Evolutionary conservation across 2,113 vertebrate species (phyloP).

Genomic region (Zapus hudsonius): DNA sequence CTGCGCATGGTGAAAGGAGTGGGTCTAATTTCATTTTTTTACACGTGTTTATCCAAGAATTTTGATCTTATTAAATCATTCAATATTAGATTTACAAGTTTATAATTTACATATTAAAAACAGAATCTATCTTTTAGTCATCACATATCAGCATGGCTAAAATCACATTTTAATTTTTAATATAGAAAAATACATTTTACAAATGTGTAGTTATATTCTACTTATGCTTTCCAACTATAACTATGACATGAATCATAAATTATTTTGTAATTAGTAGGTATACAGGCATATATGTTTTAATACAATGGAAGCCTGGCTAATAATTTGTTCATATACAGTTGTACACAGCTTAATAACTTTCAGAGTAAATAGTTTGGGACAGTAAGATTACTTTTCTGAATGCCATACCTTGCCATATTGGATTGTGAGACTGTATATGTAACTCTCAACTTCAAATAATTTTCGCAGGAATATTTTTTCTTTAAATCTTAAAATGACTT

Average conservation of each 20-base stretch:
- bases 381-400: not conserved
- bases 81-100: not conserved
- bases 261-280: not conserved
- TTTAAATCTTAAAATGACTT: conserved; percentile 51
- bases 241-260: not conserved
- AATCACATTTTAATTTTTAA: not conserved
- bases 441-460: conserved; percentile 40
- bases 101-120: not conserved
- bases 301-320: not conserved
- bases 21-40: too few species aligned
- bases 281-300: not conserved
- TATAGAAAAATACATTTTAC: conserved; percentile 37
- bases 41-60: too few species aligned
- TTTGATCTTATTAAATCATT: conserved; percentile 27
- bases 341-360: not conserved
- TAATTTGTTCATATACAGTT: not conserved
- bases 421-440: not conserved
- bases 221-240: not conserved
- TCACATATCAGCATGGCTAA: not conserved
- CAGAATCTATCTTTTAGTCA: not conserved
- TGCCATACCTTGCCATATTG: not conserved
- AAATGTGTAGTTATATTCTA: not conserved
- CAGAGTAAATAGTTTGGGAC: not conserved
- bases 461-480: not conserved
- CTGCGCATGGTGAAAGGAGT: too few species aligned